These are phyloP conservation scores for Helicoverpa zea DNA, from an alignment of 1,140 invertebrate genomes.

Conservation along the genomic window DNA sequence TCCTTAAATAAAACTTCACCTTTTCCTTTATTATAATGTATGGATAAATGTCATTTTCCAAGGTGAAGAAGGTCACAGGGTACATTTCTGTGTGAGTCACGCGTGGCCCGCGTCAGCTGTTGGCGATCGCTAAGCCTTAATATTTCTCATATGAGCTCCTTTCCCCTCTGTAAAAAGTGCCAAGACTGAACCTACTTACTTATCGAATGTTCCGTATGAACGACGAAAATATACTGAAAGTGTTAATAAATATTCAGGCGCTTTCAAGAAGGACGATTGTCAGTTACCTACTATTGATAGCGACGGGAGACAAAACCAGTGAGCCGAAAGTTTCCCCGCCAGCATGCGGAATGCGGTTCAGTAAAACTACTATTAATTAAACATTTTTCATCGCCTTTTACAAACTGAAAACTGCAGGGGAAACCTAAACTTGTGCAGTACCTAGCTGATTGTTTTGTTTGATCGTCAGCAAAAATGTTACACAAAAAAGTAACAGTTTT, in stretches of 20 bases:
- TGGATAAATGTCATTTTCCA: slow-evolving; percentile 50
- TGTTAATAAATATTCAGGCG: slow-evolving; percentile 46
- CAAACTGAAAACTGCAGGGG: too few species aligned
- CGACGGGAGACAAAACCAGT: neutral
- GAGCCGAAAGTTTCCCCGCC: neutral
- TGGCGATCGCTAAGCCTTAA: slow-evolving; percentile 65
- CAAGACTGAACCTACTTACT: slow-evolving; percentile 42
- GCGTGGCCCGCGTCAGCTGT: slow-evolving; percentile 60
- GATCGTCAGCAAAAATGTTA: too few species aligned
- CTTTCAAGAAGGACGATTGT: slow-evolving; percentile 17
- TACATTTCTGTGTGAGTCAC: slow-evolving; percentile 53
- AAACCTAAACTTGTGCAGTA: too few species aligned
- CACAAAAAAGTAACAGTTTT: too few species aligned
- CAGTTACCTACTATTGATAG: slow-evolving; percentile 18
- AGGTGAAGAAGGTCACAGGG: slow-evolving; percentile 55
- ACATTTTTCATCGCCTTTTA: too few species aligned
- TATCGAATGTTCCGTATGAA: slow-evolving; percentile 49
- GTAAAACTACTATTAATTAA: too few species aligned
- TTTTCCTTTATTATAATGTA: slow-evolving; percentile 41
- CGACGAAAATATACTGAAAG: slow-evolving; percentile 48
- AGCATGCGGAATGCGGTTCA: neutral
- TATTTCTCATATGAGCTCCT: slow-evolving; percentile 63
- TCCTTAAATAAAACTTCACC: slow-evolving; percentile 28
- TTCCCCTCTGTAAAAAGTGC: slow-evolving; percentile 54
- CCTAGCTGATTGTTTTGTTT: too few species aligned